A percentile compares a stretch with the other conserved stretches of the same genome.
phyloP scores from a whole-genome alignment of 2,113 vertebrate species.

The Pelvicachromis taeniatus region DNA sequence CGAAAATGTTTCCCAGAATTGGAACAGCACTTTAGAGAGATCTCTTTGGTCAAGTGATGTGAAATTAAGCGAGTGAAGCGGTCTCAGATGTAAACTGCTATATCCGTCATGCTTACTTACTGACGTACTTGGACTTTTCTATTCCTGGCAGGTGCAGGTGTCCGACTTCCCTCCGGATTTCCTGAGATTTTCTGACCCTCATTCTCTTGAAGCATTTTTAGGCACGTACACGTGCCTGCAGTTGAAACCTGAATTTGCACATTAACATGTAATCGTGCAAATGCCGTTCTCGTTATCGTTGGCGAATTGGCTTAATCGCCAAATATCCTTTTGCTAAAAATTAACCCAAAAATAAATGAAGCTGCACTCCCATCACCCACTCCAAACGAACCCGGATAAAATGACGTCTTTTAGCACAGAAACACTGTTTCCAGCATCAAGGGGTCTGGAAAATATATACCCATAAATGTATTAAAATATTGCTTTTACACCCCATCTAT shows the following conservation, averaged over 20 bases:
- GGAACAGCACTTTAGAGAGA: not conserved
- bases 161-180: not conserved
- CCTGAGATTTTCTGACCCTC: not conserved
- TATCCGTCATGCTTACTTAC: not conserved
- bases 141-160: not conserved
- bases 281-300: not conserved
- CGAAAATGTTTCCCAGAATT: conserved; percentile 11
- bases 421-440: conserved; percentile 14
- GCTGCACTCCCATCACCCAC: not conserved
- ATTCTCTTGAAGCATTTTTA: not conserved
- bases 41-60: not conserved
- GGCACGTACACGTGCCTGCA: not conserved
- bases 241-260: not conserved
- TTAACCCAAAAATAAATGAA: not conserved
- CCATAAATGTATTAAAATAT: conserved; percentile 88
- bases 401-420: not conserved
- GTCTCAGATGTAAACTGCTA: not conserved
- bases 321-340: not conserved
- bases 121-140: not conserved
- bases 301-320: not conserved
- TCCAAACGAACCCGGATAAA: conserved; percentile 17
- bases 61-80: not conserved
- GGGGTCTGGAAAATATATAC: conserved; percentile 19
- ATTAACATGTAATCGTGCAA: not conserved
- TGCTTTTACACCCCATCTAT: conserved; percentile 89